Base-by-base conservation (phyloP, 2,888 invertebrate genomes). In the Pyrrhosoma nymphula region DNA sequence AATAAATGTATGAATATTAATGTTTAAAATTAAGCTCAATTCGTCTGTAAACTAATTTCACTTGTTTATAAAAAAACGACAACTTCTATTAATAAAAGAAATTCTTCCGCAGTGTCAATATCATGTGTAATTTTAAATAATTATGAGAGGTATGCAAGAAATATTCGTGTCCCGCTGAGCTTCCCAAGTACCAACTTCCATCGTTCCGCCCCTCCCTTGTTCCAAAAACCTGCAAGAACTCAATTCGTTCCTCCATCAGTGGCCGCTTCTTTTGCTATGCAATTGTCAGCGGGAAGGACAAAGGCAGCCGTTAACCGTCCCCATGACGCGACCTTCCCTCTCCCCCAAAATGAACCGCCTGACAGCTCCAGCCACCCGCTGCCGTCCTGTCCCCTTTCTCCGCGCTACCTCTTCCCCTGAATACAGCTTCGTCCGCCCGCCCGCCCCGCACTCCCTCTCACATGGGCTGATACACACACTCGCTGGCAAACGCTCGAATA, bases 401-500 rank as follows among this genome's bases (percentile, higher is more conserved):
- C n/a, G 14, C 26, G 23, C 69, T n/a, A n/a, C 69, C 10, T 16
- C n/a, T 35, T 82, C 82, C 82, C 23, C n/a, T 26, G 26, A 82
- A 69, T 35, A 35, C 16, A n/a, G 35, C 35, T 35, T 26, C 82
- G 10, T 35, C 82, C 14, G 1, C 82, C 82, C 30, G 2, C 18
- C 35, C 82, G 0, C 30, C 35, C 14, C 35, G 30, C 35, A 12
- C 35, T 16, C 35, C 14, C 82, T 82, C 35, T 82, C 82, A 16
- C 82, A 26, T 20, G 69, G 82, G 14, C 82, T 35, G 26, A 69
- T 69, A 69, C 69, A 69, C 69, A 69, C 47, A 47, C 47, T 47
- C 69, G n/a, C 69, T 26, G n/a, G 69, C 23, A 82, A 82, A 82
- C 56, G 89, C 63, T 69, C 93, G 69, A 93, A 93, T 93, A 75